Base-by-base conservation (phyloP, 2,797 vertebrate species). In the Geotrypetes seraphini region DNA sequence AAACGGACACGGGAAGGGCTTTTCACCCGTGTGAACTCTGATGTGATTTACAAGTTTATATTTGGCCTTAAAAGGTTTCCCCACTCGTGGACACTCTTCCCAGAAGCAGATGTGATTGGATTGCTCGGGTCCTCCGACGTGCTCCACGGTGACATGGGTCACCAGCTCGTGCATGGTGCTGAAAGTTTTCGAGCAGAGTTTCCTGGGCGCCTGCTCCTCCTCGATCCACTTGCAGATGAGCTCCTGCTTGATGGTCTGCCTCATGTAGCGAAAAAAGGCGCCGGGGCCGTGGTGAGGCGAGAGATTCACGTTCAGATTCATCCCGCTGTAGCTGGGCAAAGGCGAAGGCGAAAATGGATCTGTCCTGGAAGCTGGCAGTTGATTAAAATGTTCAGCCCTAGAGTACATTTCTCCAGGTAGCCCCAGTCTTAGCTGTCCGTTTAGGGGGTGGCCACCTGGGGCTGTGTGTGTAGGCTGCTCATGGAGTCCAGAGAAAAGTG, bases 41-140 rank as follows among this genome's bases (percentile, higher is more conserved):
- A 97, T 97, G 73, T 97, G 94, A 83, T 97, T 97, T 55, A 97
- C 93, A 64, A 97, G 92, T 86, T 97, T 97, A 56, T 97, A 97
- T 81, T 97, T 97, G 73, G 94, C 94, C 84, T 97, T 97, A 78
- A 97, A 97, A 27, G 94, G 90, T 50, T 96, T 96, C 53, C 94
- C 94, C 81, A 96, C 89, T 56, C 94, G 74, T 7, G 86, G 89
- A 86, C 94, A 97, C 61, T 96, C 93, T 87, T 97, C 92, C 94
- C 92, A 97, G 76, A 91, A 93, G 61, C 92, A 97, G 45, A 96
- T 85, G 61, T 96, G 93, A 65, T 87, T 93, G 63, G 79, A 81
- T 57, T 95, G 91, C 73, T 97, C 93, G 6, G 93, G 91, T 82
- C 93, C 92, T 40, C 93, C 93, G 52, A 97, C 92, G 66, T 97